phyloP scores from a whole-genome alignment of 2,797 vertebrate species.

The Eidolon dupreanum region DNA sequence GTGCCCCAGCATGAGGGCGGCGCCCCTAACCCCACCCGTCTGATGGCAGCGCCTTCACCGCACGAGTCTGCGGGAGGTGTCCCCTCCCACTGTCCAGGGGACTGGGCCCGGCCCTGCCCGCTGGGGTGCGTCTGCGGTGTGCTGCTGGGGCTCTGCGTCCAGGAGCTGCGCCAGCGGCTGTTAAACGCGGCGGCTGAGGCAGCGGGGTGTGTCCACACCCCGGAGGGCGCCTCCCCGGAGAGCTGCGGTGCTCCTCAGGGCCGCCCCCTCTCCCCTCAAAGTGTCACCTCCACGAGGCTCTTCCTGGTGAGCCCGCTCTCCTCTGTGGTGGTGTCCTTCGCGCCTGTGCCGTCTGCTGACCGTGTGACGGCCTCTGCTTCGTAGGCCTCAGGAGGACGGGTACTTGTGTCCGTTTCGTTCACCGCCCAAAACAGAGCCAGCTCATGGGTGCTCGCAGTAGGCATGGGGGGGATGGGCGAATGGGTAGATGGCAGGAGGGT shows the following conservation, averaged over 20 bases:
- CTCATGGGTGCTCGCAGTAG: neutral
- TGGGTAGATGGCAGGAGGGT: neutral
- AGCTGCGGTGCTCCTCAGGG: too few species aligned
- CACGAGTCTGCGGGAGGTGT: neutral
- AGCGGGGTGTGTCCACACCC: neutral
- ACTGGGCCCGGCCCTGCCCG: neutral
- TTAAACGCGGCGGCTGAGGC: neutral
- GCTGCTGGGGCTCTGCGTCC: fast-evolving
- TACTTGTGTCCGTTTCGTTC: neutral
- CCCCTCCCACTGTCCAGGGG: neutral
- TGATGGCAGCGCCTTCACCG: neutral
- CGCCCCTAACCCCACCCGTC: neutral
- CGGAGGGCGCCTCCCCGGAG: too few species aligned
- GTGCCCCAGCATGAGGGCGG: neutral
- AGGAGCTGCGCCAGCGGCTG: neutral
- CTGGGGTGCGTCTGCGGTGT: neutral
- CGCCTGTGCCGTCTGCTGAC: neutral
- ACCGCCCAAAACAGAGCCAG: neutral
- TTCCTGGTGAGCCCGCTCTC: neutral
- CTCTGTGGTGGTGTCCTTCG: neutral
- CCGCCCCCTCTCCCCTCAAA: neutral
- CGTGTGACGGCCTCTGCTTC: neutral
- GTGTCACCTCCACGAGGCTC: neutral
- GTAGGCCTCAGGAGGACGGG: neutral
- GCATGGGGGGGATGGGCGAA: neutral